Evolutionary conservation across 2,113 vertebrate genomes (phyloP).

Genomic region (Zosterops japonicus): DNA sequence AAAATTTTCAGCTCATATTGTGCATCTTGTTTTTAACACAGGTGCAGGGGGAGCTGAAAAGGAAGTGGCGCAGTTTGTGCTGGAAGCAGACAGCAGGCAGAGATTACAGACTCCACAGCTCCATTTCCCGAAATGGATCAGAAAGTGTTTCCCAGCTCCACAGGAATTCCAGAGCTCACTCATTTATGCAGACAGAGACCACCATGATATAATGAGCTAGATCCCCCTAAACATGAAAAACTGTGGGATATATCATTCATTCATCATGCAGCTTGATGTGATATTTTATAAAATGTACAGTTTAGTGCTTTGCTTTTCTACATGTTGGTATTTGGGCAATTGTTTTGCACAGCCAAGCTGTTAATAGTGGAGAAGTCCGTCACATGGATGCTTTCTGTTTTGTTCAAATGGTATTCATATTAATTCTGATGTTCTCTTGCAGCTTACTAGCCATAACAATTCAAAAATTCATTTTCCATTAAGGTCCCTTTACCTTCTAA

Average conservation of each 20-base stretch:
- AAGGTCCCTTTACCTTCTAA: not conserved
- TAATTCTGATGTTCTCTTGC: conserved; percentile 18
- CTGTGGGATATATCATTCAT: not conserved
- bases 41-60: conserved; percentile 90
- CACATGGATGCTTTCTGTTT: not conserved
- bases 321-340: not conserved
- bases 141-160: conserved; percentile 74
- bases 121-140: conserved; percentile 77
- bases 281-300: conserved; percentile 37
- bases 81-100: conserved; percentile 70
- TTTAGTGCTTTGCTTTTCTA: conserved; percentile 49
- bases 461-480: not conserved
- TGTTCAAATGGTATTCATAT: not conserved
- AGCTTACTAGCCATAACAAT: not conserved
- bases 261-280: conserved; percentile 31
- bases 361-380: not conserved
- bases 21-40: conserved; percentile 38
- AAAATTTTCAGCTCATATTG: not conserved
- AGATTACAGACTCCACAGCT: conserved; percentile 76
- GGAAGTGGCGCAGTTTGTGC: conserved; percentile 82
- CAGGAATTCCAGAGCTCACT: conserved; percentile 80
- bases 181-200: conserved; percentile 91
- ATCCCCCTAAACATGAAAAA: not conserved
- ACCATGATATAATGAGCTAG: conserved; percentile 75
- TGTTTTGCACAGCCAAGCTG: not conserved